These are phyloP conservation scores for Elegia similella DNA, from an alignment of 2,888 invertebrate species.

Conservation along the genomic window DNA sequence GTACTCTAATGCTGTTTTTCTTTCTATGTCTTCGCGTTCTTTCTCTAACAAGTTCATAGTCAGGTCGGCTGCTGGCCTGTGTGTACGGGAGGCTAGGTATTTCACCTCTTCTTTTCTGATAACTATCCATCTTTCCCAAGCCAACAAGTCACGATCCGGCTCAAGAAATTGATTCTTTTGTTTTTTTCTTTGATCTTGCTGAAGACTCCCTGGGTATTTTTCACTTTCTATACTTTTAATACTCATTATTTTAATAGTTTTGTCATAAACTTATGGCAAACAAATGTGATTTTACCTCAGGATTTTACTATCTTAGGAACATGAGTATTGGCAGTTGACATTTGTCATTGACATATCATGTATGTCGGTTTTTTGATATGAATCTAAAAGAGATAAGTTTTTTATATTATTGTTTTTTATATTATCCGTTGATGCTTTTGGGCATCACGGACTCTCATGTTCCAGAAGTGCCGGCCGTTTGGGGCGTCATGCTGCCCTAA, in stretches of 20 bases:
- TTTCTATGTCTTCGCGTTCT: slow-evolving; percentile 56
- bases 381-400: too few relatives aligned
- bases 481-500: too few relatives aligned
- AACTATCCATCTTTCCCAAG: slow-evolving; percentile 70
- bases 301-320: too few relatives aligned
- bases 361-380: too few relatives aligned
- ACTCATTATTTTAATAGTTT: background rate
- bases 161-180: slow-evolving; percentile 19
- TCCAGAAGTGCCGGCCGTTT: too few relatives aligned
- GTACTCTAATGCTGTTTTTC: slow-evolving; percentile 55
- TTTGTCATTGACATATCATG: too few relatives aligned
- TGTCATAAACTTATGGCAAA: too few relatives aligned
- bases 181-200: background rate
- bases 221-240: background rate
- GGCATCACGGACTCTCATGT: too few relatives aligned
- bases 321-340: too few relatives aligned
- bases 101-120: slow-evolving; percentile 57
- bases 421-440: too few relatives aligned
- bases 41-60: slow-evolving; percentile 60
- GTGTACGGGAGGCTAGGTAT: slow-evolving; percentile 40
- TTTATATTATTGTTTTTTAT: too few relatives aligned
- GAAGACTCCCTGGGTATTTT: background rate
- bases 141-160: slow-evolving; percentile 54
- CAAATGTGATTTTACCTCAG: too few relatives aligned
- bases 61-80: slow-evolving; percentile 53